Evolutionary conservation across 1,140 invertebrate genomes (phyloP), one percentile per base, ranked within the genome.

Genomic region (Brevipalpus yothersi): DNA sequence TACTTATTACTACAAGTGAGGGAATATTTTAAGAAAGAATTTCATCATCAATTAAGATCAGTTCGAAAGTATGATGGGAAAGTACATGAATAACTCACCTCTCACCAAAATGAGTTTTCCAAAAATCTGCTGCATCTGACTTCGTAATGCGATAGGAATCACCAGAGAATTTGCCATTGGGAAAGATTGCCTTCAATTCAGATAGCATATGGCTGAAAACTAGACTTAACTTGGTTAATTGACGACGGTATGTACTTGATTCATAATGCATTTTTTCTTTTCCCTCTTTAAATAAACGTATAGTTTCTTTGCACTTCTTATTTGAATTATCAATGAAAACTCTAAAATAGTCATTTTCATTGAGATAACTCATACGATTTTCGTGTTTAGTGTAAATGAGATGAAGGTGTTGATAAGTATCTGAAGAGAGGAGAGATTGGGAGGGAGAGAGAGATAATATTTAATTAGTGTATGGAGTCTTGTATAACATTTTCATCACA

Each of bases 151-250:
- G 80, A 74, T 95, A 98, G 70, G 89, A 86, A 72, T 96, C 90
- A 17, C 92, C 92, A 53, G 86, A 84, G 75, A 94, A 99, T 13
- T 82, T 78, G 31, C 92, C 92, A 72, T 84, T 73, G 0, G 93
- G 93, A 73, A 97, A 99, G 64, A 97, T 84, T 17, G 95, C 92
- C 73, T 96, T 96, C 42, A 99, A 74, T 75, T 99, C 95, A 70
- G 89, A 92, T 61, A 98, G 76, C 92, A 99, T 99, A 77, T 99
- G 95, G 71, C 92, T 97, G 75, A 99, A 98, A 55, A 97, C 92
- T 63, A 99, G 78, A 72, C 92, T 95, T 41, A 97, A 79, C 78
- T 97, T 98, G 21, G 91, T 98, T 64, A 99, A 74, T 73, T 95
- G 96, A 63, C 92, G 76, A 63, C 95, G 77, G 68, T 89, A 95